Evolutionary conservation across 2,113 vertebrate species (phyloP).

Genomic region (Eonycteris spelaea): DNA sequence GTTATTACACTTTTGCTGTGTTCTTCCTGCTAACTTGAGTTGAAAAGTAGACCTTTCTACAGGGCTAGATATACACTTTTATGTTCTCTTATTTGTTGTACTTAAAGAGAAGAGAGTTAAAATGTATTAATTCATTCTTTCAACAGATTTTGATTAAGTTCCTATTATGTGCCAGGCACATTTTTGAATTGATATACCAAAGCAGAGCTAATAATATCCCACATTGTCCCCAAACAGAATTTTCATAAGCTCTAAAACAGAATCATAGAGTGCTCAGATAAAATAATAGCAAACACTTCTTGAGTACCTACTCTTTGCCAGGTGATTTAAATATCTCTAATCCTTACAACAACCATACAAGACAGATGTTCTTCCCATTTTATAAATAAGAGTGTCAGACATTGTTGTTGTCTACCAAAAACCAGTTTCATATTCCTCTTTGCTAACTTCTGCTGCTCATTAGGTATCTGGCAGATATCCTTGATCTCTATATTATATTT

Average conservation of each 20-base stretch:
- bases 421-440: background rate
- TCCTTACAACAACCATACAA: background rate
- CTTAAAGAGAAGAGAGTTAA: background rate
- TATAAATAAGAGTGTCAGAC: background rate
- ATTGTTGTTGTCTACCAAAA: background rate
- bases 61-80: background rate
- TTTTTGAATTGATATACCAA: conserved; percentile 20
- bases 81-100: background rate
- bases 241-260: background rate
- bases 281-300: background rate
- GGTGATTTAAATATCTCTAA: background rate
- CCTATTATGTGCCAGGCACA: background rate
- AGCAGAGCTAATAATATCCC: background rate
- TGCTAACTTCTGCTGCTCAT: background rate
- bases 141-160: conserved; percentile 19
- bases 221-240: background rate
- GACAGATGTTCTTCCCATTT: background rate
- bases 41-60: background rate
- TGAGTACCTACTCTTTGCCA: background rate
- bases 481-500: background rate
- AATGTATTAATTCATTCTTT: background rate
- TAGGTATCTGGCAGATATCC: background rate
- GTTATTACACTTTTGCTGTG: background rate
- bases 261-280: background rate
- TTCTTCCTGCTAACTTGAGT: background rate